These are phyloP conservation scores for Sitobion miscanthi DNA, from an alignment of 1,140 invertebrate genomes.

Conservation along the genomic window DNA sequence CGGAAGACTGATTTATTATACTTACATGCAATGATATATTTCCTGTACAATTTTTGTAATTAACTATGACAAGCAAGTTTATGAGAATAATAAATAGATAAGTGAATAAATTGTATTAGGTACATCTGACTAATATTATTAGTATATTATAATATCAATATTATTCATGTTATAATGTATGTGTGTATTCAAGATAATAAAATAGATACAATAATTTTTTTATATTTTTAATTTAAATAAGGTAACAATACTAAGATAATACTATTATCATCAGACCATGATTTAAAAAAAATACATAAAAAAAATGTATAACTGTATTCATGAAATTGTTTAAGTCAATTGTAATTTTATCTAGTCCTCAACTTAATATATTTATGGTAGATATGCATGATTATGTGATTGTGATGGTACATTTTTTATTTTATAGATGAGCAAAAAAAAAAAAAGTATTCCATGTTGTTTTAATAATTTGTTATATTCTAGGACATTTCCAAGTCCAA, in stretches of 20 bases:
- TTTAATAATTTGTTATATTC: conserved; percentile 7
- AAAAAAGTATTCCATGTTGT: background rate
- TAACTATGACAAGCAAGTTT: background rate
- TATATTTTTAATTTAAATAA: background rate
- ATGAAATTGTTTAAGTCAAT: background rate
- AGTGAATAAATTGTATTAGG: background rate
- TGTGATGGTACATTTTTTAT: background rate
- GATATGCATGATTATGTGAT: background rate
- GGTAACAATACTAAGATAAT: background rate
- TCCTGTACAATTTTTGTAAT: background rate
- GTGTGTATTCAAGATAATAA: background rate
- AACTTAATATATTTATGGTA: background rate
- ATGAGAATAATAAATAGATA: background rate
- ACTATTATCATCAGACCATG: background rate
- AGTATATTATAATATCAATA: background rate
- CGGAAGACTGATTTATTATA: background rate
- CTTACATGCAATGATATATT: background rate
- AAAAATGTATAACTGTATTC: background rate
- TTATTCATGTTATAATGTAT: background rate
- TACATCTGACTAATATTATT: no score
- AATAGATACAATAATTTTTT: background rate
- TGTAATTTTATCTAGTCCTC: background rate
- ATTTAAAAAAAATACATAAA: background rate
- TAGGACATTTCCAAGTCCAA: conserved; percentile 44
- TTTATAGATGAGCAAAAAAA: background rate